Conservation (phyloP, 2,888 invertebrate species). For the Perizoma affinitatum region DNA sequence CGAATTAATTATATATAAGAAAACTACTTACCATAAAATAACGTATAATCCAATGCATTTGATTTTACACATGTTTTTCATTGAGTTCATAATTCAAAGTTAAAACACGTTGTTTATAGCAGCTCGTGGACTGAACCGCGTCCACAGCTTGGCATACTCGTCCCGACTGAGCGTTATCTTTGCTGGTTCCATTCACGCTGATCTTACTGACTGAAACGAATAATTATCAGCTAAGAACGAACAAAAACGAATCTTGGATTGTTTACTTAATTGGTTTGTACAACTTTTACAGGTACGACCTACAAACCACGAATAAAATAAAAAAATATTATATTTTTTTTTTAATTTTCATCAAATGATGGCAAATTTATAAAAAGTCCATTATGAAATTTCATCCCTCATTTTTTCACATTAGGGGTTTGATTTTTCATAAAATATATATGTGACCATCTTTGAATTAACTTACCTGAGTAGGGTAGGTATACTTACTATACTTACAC, state of each 20-base stretch:
- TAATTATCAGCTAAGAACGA: slow-evolving; percentile 2
- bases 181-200: not conserved
- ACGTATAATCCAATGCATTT: slow-evolving; percentile 27
- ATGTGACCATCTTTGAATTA: too few relatives aligned
- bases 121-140: slow-evolving; percentile 1
- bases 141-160: slow-evolving; percentile 16
- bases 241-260: too few relatives aligned
- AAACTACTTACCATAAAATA: slow-evolving; percentile 30
- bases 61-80: slow-evolving; percentile 30
- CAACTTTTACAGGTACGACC: too few relatives aligned
- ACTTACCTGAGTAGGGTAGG: too few relatives aligned
- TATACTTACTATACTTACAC: too few relatives aligned
- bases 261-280: too few relatives aligned
- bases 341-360: too few relatives aligned
- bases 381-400: too few relatives aligned
- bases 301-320: not conserved
- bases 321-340: not conserved
- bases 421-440: too few relatives aligned
- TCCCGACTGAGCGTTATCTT: slow-evolving; percentile 12
- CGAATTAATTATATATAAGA: slow-evolving; percentile 5
- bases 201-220: not conserved
- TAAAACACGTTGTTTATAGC: not conserved
- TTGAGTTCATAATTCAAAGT: slow-evolving; percentile 7
- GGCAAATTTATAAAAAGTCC: too few relatives aligned
- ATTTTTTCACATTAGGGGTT: too few relatives aligned